phyloP scores from a whole-genome alignment of 2,113 vertebrate species.

The Chionis minor region DNA sequence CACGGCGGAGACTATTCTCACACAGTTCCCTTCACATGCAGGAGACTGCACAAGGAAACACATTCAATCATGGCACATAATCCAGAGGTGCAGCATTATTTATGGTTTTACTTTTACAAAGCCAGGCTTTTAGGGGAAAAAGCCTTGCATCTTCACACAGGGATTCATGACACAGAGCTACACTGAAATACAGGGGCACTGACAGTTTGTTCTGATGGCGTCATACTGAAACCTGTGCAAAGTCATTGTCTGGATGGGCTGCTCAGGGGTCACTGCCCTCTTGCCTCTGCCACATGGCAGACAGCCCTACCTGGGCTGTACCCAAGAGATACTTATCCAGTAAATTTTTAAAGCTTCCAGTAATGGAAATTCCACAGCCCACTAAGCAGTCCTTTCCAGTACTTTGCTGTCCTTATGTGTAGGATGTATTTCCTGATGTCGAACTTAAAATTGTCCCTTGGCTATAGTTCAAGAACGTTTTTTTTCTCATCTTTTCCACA shows the following conservation, averaged over 20 bases:
- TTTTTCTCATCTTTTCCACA: neutral
- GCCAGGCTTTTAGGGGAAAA: neutral
- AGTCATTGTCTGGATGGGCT: neutral
- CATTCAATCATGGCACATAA: neutral
- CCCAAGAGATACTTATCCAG: neutral
- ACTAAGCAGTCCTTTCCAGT: neutral
- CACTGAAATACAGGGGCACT: neutral
- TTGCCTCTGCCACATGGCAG: neutral
- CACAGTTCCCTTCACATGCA: neutral
- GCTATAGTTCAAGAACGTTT: neutral
- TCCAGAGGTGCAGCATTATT: neutral
- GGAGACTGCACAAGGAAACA: neutral
- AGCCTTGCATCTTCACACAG: neutral
- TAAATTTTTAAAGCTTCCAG: neutral
- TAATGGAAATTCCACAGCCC: neutral
- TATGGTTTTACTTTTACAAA: neutral
- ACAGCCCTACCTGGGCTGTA: neutral
- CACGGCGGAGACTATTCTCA: neutral
- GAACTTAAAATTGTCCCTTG: neutral
- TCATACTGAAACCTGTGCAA: neutral
- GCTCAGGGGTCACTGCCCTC: neutral
- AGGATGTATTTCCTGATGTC: neutral
- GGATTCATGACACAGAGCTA: neutral
- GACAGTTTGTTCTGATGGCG: neutral
- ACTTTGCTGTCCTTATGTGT: neutral